Base-by-base conservation (phyloP, 2,113 vertebrate species). In the Triplophysa tibetana region DNA sequence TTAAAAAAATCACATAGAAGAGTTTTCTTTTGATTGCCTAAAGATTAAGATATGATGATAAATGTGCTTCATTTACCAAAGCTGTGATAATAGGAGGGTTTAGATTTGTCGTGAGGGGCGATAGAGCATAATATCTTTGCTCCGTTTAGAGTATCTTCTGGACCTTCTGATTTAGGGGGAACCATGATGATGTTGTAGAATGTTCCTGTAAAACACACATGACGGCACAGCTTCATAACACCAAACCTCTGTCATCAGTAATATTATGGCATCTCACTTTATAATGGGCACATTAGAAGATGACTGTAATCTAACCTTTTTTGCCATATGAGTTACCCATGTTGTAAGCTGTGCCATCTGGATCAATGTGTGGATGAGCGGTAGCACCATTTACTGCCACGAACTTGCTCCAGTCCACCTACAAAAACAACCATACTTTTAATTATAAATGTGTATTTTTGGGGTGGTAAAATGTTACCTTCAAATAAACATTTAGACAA, bases 41-140 rank as follows among this genome's bases (percentile, higher is more conserved):
- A 8, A 58, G 17, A 21, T 21, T 1, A 62, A 33, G 56, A 50
- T 10, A 74, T 38, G 33, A 3, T 48, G 21, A 21, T 11, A 74
- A 21, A 23, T 72, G 12, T 52, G 17, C 60, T 11, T 63, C 17
- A 48, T 16, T 90, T 74, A 98, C 97, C 96, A 61, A 98, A 98
- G 90, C 96, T 99, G 91, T 99, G 97, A 82, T 97, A 98, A 86
- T 99, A 98, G 83, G 96, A 96, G 16, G 96, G 96, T 50, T 92
- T 95, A 87, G 89, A 89, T 80, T 82, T 93, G 83, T 96, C 86
- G 50, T 45, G 3, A 78, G 96, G 93, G 61, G 82, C 61, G 69
- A 99, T 95, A 54, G 95, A 95, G 83, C 96, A 97, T 77, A 99
- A 86, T 61, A 98, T 86, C 83, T 90, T 89, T 0, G 94, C 93